phyloP scores from a whole-genome alignment of 1,140 invertebrate genomes.

The Bombus superbus region DNA sequence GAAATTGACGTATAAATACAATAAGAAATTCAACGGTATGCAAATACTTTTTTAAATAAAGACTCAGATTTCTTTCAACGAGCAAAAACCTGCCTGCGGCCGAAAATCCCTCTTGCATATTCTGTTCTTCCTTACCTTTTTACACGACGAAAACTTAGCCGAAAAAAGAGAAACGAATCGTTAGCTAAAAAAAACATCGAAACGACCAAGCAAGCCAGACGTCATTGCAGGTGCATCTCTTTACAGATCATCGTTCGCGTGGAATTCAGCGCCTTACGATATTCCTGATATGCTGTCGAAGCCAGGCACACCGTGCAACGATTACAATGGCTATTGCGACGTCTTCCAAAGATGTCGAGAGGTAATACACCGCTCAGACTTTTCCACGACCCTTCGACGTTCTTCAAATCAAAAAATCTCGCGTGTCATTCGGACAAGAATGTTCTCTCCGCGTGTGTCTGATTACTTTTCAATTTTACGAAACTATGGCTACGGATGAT shows the following conservation, averaged over 20 bases:
- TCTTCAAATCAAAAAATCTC: neutral
- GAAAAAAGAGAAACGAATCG: too few relatives aligned
- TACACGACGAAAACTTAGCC: too few relatives aligned
- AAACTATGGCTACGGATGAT: neutral
- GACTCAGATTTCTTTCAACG: too few relatives aligned
- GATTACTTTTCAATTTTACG: conserved; percentile 9
- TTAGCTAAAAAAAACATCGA: too few relatives aligned
- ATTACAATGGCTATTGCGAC: conserved; percentile 99
- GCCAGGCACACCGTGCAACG: conserved; percentile 97
- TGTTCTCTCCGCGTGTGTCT: neutral
- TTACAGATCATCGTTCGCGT: conserved; percentile 94
- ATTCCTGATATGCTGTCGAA: conserved; percentile 96
- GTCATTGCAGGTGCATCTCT: conserved; percentile 15
- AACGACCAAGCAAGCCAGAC: conserved; percentile 2
- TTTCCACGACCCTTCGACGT: too few relatives aligned
- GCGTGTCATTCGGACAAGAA: neutral
- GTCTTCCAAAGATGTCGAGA: conserved; percentile 98
- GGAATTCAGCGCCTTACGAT: conserved; percentile 94
- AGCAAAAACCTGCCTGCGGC: too few relatives aligned
- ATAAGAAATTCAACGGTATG: too few relatives aligned
- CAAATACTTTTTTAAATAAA: too few relatives aligned
- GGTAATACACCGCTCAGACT: conserved; percentile 76
- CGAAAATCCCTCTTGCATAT: too few relatives aligned
- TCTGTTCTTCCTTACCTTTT: too few relatives aligned
- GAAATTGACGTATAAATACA: too few relatives aligned